phyloP scores from a whole-genome alignment of 2,113 vertebrate genomes.

The Phodopus roborovskii region DNA sequence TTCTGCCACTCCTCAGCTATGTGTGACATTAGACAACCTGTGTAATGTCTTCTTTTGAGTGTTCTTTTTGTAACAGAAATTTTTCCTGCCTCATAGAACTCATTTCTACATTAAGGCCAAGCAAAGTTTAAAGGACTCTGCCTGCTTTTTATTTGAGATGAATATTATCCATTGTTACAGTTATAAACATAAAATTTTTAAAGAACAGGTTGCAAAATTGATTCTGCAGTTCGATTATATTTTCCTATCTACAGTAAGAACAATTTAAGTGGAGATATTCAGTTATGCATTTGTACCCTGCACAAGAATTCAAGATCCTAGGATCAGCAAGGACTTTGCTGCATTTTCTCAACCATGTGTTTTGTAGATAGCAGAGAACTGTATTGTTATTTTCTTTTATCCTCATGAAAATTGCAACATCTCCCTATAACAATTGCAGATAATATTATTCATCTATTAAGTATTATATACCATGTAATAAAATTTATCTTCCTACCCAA shows the following conservation, averaged over 20 bases:
- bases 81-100: not conserved
- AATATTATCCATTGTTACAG: not conserved
- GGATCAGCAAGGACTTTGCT: not conserved
- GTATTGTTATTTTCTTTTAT: not conserved
- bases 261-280: not conserved
- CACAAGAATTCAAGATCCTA: not conserved
- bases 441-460: not conserved
- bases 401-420: not conserved
- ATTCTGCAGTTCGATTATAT: not conserved
- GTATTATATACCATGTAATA: not conserved
- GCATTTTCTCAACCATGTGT: not conserved
- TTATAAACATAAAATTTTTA: not conserved
- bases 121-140: not conserved
- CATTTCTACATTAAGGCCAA: constrained; percentile 7
- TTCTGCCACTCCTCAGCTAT: not conserved
- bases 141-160: not conserved
- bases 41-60: not conserved
- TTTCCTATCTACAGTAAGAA: not conserved
- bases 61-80: not conserved
- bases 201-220: not conserved
- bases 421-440: not conserved
- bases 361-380: not conserved
- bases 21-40: not conserved
- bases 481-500: not conserved
- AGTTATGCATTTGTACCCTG: not conserved